A percentile compares a stretch with the other conserved stretches of the same genome.
Conservation (phyloP, 2,797 vertebrate genomes). For the Novumbra hubbsi region DNA sequence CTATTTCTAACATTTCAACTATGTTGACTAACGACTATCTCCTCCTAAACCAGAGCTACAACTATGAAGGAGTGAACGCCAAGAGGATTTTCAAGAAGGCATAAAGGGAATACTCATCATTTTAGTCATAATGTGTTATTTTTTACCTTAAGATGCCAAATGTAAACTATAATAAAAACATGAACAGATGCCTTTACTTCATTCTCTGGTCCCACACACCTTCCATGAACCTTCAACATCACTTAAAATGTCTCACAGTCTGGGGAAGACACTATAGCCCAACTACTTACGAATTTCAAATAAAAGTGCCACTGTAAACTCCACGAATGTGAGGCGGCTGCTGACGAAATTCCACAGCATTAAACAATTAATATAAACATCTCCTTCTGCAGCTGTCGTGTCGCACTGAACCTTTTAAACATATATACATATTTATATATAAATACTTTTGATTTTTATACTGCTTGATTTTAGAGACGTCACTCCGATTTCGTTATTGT, state of each 20-base stretch:
- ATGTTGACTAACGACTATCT: not conserved
- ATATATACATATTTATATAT: constrained; percentile 46
- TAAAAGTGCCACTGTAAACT: no score
- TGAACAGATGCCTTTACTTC: constrained; percentile 7
- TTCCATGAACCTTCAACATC: constrained; percentile 2
- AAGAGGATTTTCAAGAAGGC: constrained; percentile 89
- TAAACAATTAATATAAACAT: not conserved
- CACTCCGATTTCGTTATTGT: not conserved
- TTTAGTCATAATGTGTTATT: constrained; percentile 27
- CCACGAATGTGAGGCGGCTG: no score
- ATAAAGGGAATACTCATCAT: constrained; percentile 54
- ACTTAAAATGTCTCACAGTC: not conserved
- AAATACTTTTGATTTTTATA: constrained; percentile 24
- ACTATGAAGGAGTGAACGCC: constrained; percentile 86
- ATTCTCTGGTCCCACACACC: constrained; percentile 27
- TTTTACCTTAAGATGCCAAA: constrained; percentile 22
- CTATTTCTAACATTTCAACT: not conserved
- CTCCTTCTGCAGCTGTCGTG: not conserved
- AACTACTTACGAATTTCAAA: no score
- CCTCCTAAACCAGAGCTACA: constrained; percentile 74
- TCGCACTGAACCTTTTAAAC: constrained; percentile 27
- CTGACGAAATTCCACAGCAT: not conserved
- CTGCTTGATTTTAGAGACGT: not conserved
- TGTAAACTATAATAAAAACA: constrained; percentile 1
- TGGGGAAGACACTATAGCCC: not conserved